Evolutionary conservation across 2,113 vertebrate species (phyloP), one percentile per base, ranked within the genome.

Genomic region (Nannobrachium achirus): DNA sequence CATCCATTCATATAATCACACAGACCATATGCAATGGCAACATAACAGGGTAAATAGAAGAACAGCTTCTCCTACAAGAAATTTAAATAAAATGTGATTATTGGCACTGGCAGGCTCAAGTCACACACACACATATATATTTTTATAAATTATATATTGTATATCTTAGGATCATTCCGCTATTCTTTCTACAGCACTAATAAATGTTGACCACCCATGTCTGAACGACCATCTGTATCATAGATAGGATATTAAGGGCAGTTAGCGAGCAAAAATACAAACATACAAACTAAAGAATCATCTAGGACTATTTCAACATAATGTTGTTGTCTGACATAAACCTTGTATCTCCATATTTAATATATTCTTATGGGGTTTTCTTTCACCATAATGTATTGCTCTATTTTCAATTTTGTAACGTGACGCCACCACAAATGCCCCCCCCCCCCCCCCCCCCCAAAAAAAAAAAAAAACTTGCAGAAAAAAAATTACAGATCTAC

Each of bases 131-230:
- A 48, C 45, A 13, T 13, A 13, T 14, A 66, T 50, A 57, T 19
- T 68, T 33, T 33, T 81, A 80, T 63, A 78, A 69, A 76, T 78
- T 69, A 69, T 69, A 69, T 82, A 67, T 41, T 71, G 71, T 41
- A 56, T 75, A 61, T 76, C 42, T 52, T 63, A 49, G 49, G 70
- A 63, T 71, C 13, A 58, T 53, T 79, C 70, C 42, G 58, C 61
- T 84, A 56, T 60, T 69, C 8, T 59, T 63, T 45, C 33, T 71
- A 74, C 50, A 61, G 63, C 50, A 71, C 60, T 66, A 58, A 38
- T 71, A 61, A 38, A 58, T 15, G 41, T 20, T 8, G n/a, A 60
- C 55, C 25, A 20, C 11, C 20, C 18, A 39, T 41, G 20, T 40
- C 39, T 56, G 49, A 15, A 13, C 7, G 19, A 51, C 20, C 0